Evolutionary conservation across 2,797 vertebrate genomes (phyloP).

Genomic region (Orientallactaga sibirica): DNA sequence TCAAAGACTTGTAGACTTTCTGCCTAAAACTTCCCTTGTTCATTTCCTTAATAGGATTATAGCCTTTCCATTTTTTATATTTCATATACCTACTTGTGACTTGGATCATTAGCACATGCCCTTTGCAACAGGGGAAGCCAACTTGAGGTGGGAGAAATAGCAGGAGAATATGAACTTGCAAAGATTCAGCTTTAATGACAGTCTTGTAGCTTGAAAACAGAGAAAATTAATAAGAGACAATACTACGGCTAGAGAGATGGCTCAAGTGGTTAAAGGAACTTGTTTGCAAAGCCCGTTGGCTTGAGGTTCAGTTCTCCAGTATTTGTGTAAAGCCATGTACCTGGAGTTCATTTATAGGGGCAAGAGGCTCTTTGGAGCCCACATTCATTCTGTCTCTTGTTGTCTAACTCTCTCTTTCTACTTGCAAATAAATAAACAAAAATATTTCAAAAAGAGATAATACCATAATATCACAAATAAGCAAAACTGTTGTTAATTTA

Average conservation of each 20-base stretch:
- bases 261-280: too few relatives aligned
- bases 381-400: too few relatives aligned
- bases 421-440: too few relatives aligned
- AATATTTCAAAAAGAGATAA: not conserved
- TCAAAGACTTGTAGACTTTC: constrained; percentile 35
- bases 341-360: too few relatives aligned
- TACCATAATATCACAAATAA: constrained; percentile 55
- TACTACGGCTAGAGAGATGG: too few relatives aligned
- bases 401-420: too few relatives aligned
- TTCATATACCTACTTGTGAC: constrained; percentile 58
- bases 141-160: constrained; percentile 65
- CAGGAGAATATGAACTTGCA: constrained; percentile 63
- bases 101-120: constrained; percentile 71
- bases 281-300: too few relatives aligned
- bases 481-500: constrained; percentile 5
- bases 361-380: too few relatives aligned
- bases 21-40: constrained; percentile 48
- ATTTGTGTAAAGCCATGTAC: too few relatives aligned
- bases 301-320: too few relatives aligned
- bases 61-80: constrained; percentile 66
- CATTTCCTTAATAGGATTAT: constrained; percentile 71
- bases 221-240: constrained; percentile 43
- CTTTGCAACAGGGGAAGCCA: constrained; percentile 67
- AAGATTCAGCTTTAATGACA: constrained; percentile 51
- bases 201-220: constrained; percentile 53